phyloP scores from a whole-genome alignment of 2,888 invertebrate genomes.

The Lasius fuliginosus region DNA sequence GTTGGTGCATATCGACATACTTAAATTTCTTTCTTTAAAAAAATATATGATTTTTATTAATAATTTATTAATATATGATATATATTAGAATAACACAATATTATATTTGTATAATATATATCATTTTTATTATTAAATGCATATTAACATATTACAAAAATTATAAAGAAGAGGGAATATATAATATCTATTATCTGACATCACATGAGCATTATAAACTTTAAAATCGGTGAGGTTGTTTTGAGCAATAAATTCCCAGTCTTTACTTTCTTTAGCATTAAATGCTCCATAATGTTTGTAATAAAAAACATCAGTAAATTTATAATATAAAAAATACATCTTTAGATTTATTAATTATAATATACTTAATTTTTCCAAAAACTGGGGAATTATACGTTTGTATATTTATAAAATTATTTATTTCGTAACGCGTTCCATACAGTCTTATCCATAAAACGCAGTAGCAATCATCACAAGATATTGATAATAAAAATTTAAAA shows the following conservation, averaged over 20 bases:
- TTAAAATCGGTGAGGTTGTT: background rate
- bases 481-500: background rate
- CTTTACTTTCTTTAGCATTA: background rate
- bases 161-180: background rate
- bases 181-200: background rate
- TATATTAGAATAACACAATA: too few species aligned
- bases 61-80: too few species aligned
- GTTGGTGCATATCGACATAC: too few species aligned
- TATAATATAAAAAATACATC: background rate
- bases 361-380: slow-evolving; percentile 14
- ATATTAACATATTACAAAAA: background rate
- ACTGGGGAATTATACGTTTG: background rate
- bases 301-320: background rate
- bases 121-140: too few species aligned
- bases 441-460: background rate
- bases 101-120: too few species aligned
- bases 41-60: background rate
- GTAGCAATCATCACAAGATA: background rate
- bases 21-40: too few species aligned
- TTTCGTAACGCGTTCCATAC: slow-evolving; percentile 5
- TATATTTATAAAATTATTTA: slow-evolving; percentile 6
- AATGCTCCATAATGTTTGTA: background rate
- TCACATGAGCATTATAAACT: background rate
- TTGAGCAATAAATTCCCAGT: background rate
- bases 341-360: slow-evolving; percentile 3